Evolutionary conservation across 1,140 invertebrate genomes (phyloP), one percentile per base, ranked within the genome.

Genomic region (Nephotettix cincticeps): DNA sequence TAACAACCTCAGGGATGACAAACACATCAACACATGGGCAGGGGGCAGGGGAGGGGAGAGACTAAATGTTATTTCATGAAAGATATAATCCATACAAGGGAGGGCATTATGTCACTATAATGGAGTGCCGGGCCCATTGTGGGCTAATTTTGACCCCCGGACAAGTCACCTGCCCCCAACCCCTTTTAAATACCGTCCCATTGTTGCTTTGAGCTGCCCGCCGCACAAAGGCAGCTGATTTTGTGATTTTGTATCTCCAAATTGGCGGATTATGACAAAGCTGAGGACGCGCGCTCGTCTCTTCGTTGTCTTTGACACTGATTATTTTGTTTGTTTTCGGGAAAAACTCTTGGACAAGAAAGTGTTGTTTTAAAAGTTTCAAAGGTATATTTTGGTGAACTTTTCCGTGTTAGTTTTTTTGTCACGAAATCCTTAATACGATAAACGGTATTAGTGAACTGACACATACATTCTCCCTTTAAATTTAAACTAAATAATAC

Each of bases 71-170:
- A 61, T 61, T 61, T 61, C 56, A 61, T 61, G 56, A 61, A 28
- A 61, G 56, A 61, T 61, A 61, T 61, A 61, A 61, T 61, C 56
- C 56, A 28, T 29, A 61, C 56, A 61, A 61, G 56, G 56, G 56
- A 4, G 56, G 19, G 56, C 56, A 61, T 61, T 61, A 61, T 61
- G 56, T 13, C 47, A 23, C 27, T 29, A 61, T 61, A 61, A 61
- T 61, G 25, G 56, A 61, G 56, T 21, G 56, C 6, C 23, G 56
- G 56, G 25, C 14, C 9, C 56, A 61, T 61, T 61, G 56, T 61
- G 21, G 56, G 56, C 56, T 61, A 61, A 61, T 61, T 61, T 27
- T 9, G 2, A 61, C 56, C 56, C 23, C 25, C 2, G 56, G 47
- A 11, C 11, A 14, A 21, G 56, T 61, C 56, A 61, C 56, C 56